A percentile compares a stretch with the other conserved stretches of the same genome.
Evolutionary conservation across 2,888 invertebrate species (phyloP).

Genomic region (Autographa gamma): DNA sequence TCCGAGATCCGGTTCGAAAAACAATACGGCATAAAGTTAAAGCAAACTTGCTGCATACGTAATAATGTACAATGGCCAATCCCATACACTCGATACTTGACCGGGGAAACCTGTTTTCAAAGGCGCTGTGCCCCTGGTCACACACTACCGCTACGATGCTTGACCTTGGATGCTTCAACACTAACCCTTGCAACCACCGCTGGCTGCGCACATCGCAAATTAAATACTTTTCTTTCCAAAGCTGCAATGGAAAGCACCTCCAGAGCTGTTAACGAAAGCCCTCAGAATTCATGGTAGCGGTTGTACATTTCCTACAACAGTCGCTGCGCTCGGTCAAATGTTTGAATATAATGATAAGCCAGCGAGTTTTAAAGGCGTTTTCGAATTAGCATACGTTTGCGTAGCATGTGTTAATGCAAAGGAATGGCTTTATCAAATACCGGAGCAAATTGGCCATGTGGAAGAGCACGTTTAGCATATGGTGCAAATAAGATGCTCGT

Average conservation of each 20-base stretch:
- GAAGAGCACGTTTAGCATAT: constrained; percentile 51
- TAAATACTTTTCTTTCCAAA: constrained; percentile 32
- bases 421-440: constrained; percentile 32
- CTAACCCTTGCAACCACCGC: constrained; percentile 31
- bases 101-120: constrained; percentile 71
- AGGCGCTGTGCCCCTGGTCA: constrained; percentile 55
- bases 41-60: constrained; percentile 60
- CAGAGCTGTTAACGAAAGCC: constrained; percentile 20
- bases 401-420: constrained; percentile 20
- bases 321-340: constrained; percentile 26
- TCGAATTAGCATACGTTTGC: constrained; percentile 17
- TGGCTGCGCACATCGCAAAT: constrained; percentile 31
- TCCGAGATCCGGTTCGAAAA: constrained; percentile 57
- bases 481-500: constrained; percentile 40
- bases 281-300: constrained; percentile 8
- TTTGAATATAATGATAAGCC: constrained; percentile 25
- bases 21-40: constrained; percentile 64
- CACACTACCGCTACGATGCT: constrained; percentile 39
- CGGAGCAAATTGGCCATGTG: constrained; percentile 27
- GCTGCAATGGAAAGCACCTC: constrained; percentile 54
- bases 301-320: constrained; percentile 22
- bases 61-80: constrained; percentile 67
- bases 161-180: constrained; percentile 58
- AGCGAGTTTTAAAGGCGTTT: constrained; percentile 26
- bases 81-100: constrained; percentile 61